A percentile compares a stretch with the other conserved stretches of the same genome.
These are phyloP conservation scores for Heliconius eleuchia DNA, from an alignment of 1,140 invertebrate genomes.

Conservation along the genomic window DNA sequence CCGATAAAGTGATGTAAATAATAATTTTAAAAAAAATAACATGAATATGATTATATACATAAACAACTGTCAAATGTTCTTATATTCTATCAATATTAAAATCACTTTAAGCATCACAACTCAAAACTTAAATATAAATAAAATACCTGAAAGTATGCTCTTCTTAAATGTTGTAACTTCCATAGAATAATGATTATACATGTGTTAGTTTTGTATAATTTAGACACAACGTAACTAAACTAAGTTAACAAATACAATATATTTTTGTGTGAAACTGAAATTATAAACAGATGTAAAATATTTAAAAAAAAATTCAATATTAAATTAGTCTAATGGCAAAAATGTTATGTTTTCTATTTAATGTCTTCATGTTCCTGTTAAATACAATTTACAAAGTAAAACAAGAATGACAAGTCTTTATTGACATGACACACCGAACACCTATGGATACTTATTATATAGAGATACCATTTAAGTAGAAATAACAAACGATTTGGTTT, in stretches of 20 bases:
- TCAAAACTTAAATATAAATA: background rate
- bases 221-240: background rate
- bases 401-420: background rate
- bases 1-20: background rate
- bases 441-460: background rate
- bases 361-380: background rate
- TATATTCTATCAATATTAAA: background rate
- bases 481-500: background rate
- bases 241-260: background rate
- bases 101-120: background rate
- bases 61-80: background rate
- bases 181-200: slow-evolving; percentile 12
- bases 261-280: background rate
- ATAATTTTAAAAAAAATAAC: too few species aligned
- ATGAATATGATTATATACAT: too few species aligned
- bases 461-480: background rate
- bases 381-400: background rate
- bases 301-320: background rate
- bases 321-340: background rate
- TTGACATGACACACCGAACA: background rate
- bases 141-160: slow-evolving; percentile 1
- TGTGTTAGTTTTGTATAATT: slow-evolving; percentile 1
- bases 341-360: background rate
- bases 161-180: background rate
- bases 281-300: background rate